These are phyloP conservation scores for Trachelus iudaicus DNA, from an alignment of 2,888 invertebrate species.

Conservation along the genomic window DNA sequence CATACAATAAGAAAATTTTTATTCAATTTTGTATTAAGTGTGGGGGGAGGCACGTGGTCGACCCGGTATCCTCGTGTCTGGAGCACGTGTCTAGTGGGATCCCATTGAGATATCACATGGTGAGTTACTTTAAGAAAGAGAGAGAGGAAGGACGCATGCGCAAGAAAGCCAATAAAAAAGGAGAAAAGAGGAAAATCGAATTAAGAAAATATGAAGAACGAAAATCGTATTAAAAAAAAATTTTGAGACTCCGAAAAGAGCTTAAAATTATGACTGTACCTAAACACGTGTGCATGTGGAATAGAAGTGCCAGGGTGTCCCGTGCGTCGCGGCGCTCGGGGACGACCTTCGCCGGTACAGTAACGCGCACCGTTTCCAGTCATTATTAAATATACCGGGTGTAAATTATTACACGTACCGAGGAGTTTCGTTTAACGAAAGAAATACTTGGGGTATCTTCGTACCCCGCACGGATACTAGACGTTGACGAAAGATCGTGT, in stretches of 20 bases:
- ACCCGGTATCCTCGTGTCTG: neutral
- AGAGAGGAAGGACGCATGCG: neutral
- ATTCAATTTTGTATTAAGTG: no score
- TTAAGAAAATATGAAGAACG: neutral
- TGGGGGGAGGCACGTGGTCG: neutral
- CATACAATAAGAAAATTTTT: no score
- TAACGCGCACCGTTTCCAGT: neutral
- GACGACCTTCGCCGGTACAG: neutral
- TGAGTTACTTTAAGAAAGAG: neutral
- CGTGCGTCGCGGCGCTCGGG: neutral
- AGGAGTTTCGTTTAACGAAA: neutral
- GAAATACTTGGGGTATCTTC: neutral
- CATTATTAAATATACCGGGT: neutral
- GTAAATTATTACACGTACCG: no score
- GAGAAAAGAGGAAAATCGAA: neutral
- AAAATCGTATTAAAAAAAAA: neutral
- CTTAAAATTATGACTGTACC: neutral
- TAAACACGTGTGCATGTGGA: neutral
- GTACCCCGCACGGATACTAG: neutral
- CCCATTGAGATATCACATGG: neutral
- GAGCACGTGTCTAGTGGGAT: neutral
- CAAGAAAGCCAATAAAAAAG: neutral
- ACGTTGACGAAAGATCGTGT: neutral
- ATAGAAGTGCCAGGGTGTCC: neutral
- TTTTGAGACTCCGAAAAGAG: slow-evolving; percentile 6